Evolutionary conservation across 2,888 invertebrate genomes (phyloP), one percentile per base, ranked within the genome.

Genomic region (Opisthograptis luteolata): DNA sequence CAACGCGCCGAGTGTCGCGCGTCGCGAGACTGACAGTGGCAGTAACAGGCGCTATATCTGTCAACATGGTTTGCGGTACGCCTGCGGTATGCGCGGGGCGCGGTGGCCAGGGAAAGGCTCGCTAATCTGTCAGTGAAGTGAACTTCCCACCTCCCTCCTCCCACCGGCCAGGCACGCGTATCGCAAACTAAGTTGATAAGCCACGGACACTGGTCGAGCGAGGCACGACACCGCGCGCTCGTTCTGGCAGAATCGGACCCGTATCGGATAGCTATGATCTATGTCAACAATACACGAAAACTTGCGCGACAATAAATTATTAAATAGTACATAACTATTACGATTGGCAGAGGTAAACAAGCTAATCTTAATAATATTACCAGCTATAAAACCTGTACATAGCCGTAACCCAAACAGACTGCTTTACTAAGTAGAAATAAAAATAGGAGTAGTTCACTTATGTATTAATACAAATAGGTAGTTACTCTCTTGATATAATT

Each of bases 281-380:
- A 82, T 81, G 79, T 73, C 86, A 88, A 88, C 88, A 86, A 87
- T 85, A 87, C 80, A 80, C 81, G 72, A 77, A 70, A 79, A 84
- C 84, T 87, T 85, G 88, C 88, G 85, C 86, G 85, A 86, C 73
- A 86, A 88, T 89, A 89, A 89, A 89, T 90, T 86, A 89, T 83
- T 87, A 84, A 84, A 88, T 77, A 87, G 84, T 85, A 87, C 79
- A 84, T 76, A 84, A 87, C 86, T 87, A 89, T 87, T 87, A 87
- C 86, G 88, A 89, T 84, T 87, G 90, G 90, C 90, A 87, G 89
- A 90, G 90, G 89, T 89, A 87, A 88, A 88, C 87, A 86, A 90
- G 90, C 89, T 88, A 87, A 82, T 71, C 70, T 77, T 84, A 61
- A 58, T 86, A 84, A 88, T 87, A 90, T 89, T 89, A 90, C 89